phyloP scores from a whole-genome alignment of 2,888 invertebrate species.

The Dione juno region DNA sequence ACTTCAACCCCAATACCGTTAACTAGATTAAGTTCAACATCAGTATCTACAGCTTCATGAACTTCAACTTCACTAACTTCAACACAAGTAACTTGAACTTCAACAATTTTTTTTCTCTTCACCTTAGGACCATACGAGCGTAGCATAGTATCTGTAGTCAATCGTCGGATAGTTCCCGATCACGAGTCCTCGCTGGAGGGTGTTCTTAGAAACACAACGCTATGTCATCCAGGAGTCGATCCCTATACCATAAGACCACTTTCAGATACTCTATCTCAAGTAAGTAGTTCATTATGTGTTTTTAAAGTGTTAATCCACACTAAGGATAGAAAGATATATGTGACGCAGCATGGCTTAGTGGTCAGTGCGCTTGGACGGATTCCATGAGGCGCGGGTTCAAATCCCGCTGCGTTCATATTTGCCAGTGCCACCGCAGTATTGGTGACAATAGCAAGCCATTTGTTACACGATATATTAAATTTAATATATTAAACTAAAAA shows the following conservation, averaged over 20 bases:
- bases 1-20: too few relatives aligned
- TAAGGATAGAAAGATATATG: too few relatives aligned
- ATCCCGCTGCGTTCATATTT: too few relatives aligned
- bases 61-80: background rate
- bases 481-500: too few relatives aligned
- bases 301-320: too few relatives aligned
- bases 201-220: slow-evolving; percentile 85
- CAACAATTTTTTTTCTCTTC: background rate
- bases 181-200: slow-evolving; percentile 75
- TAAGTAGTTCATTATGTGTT: slow-evolving; percentile 57
- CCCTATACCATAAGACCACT: slow-evolving; percentile 85
- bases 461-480: too few relatives aligned
- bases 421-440: too few relatives aligned
- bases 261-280: slow-evolving; percentile 89
- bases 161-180: slow-evolving; percentile 65
- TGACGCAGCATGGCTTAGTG: too few relatives aligned
- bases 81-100: background rate
- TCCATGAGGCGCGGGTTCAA: too few relatives aligned
- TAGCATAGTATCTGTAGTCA: slow-evolving; percentile 81
- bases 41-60: background rate
- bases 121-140: slow-evolving; percentile 65
- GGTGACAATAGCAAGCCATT: too few relatives aligned
- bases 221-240: slow-evolving; percentile 93
- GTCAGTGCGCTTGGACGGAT: too few relatives aligned
- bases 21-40: too few relatives aligned